Evolutionary conservation across 2,888 invertebrate species (phyloP), one percentile per base, ranked within the genome.

Genomic region (Liopterus haemorrhoidalis): DNA sequence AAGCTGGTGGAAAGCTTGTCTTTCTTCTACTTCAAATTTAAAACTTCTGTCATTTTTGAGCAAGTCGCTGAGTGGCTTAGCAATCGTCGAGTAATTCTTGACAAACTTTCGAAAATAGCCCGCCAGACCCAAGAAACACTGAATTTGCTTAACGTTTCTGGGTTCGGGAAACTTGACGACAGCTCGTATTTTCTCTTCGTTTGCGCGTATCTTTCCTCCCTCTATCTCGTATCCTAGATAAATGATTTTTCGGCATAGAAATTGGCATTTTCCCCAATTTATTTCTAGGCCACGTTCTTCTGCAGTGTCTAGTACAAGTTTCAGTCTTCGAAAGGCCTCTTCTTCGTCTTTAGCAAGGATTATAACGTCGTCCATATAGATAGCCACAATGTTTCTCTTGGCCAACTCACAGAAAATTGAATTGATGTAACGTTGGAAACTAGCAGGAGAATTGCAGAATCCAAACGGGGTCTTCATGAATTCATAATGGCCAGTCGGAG

Each of bases 11-110:
- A 41, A 41, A 5, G 20, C 18, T 16, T 20, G 4, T 19, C 20
- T 19, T 8, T 21, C 11, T 2, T 18, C 15, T 3, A 5, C 32
- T 3, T 20, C 32, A 16, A 30, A 41, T 6, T 36, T n/a, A n/a
- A 41, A 16, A 4, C 19, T 14, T 3, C 4, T 24, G 14, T 41
- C 16, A 9, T 3, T 4, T 11, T 21, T 36, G 11, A 31, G 21
- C n/a, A 44, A 16, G 9, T 44, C 14, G 6, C 31, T 38, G n/a
- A 44, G 11, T 11, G 30, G 38, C 3, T 18, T 9, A 5, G 41
- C 54, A 51, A 53, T 14, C 9, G 9, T 22, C 9, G 53, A 52
- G 12, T 53, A 24, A 31, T 54, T 55, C 31, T 52, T 43, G 14
- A 46, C 15, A 4, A 57, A 40, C 9, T 22, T 22, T 6, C 22